Evolutionary conservation across 2,113 vertebrate species (phyloP).

Genomic region (Euleptes europaea): DNA sequence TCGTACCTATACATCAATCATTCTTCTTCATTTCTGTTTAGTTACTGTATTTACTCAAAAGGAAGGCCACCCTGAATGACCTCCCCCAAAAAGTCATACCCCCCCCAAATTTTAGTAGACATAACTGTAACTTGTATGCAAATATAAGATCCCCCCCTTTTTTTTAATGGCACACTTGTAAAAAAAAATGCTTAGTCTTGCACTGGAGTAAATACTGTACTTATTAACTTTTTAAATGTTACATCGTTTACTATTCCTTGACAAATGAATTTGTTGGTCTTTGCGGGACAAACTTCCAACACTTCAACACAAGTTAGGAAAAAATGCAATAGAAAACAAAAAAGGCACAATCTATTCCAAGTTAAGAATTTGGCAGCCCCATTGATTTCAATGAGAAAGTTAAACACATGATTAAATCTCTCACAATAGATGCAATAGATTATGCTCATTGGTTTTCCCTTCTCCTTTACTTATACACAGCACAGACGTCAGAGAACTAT

Average conservation of each 20-base stretch:
- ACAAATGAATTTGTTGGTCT: neutral
- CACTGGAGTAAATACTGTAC: too few relatives aligned
- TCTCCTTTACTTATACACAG: neutral
- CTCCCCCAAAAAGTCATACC: too few relatives aligned
- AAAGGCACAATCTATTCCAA: accelerated
- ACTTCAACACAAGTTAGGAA: neutral
- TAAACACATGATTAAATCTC: neutral
- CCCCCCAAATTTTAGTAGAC: too few relatives aligned
- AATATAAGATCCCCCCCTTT: too few relatives aligned
- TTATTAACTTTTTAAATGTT: neutral
- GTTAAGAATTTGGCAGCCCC: neutral
- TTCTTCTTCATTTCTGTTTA: neutral
- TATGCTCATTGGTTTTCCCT: neutral
- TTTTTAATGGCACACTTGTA: too few relatives aligned
- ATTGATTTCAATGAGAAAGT: neutral
- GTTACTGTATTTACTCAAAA: neutral
- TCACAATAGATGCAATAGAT: neutral
- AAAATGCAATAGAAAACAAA: neutral
- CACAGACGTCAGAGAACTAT: neutral
- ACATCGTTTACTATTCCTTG: neutral
- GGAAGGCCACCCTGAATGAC: too few relatives aligned
- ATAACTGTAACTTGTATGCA: too few relatives aligned
- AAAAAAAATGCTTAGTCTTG: too few relatives aligned
- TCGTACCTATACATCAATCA: neutral
- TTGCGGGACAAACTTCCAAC: neutral